Percentiles rank a stretch among this genome's conserved stretches.
Conservation (phyloP, 2,888 invertebrate genomes). For the Stegophylla sp. region DNA sequence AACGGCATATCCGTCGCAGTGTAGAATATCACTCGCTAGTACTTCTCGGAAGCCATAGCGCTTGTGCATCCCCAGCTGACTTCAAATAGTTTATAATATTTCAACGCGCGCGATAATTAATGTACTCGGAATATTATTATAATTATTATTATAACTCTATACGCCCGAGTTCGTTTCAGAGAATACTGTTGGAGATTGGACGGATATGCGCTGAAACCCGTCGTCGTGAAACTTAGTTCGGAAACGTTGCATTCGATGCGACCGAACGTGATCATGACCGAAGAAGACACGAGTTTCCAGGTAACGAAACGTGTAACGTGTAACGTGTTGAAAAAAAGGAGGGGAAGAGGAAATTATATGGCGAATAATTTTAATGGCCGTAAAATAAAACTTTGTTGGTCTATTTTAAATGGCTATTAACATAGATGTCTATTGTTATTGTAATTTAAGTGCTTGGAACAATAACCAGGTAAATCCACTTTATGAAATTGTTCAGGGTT, state of each 20-base stretch:
- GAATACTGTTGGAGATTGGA: slow-evolving; percentile 12
- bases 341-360: not conserved
- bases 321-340: too few relatives aligned
- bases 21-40: not conserved
- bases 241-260: slow-evolving; percentile 48
- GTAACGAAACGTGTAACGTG: slow-evolving; percentile 30
- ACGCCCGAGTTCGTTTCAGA: slow-evolving; percentile 4
- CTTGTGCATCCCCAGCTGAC: not conserved
- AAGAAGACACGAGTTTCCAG: slow-evolving; percentile 21
- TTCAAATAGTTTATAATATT: not conserved
- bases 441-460: too few relatives aligned
- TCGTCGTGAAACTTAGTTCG: slow-evolving; percentile 12
- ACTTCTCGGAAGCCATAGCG: not conserved
- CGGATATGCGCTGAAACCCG: slow-evolving; percentile 27
- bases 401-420: too few relatives aligned
- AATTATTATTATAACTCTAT: not conserved
- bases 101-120: not conserved
- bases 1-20: too few relatives aligned
- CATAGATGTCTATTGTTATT: too few relatives aligned
- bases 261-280: slow-evolving; percentile 25
- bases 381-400: not conserved
- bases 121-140: too few relatives aligned
- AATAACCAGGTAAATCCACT: too few relatives aligned
- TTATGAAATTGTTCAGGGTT: too few relatives aligned
- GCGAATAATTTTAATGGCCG: not conserved